Percentiles rank a stretch among this genome's conserved stretches.
Conservation (phyloP, 1,140 invertebrate species). For the Drosophila truncata region DNA sequence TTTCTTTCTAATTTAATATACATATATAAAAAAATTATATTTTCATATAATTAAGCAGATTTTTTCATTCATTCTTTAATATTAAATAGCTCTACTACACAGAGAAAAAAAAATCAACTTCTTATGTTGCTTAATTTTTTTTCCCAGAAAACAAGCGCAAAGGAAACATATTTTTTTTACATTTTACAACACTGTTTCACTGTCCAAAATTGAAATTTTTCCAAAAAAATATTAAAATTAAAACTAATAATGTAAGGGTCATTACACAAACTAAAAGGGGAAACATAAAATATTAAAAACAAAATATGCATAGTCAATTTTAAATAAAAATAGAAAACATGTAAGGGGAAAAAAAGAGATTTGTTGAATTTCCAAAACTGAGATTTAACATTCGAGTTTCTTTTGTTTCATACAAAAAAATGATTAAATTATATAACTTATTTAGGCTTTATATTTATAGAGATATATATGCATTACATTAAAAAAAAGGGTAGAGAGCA, state of each 20-base stretch:
- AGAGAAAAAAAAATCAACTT: constrained; percentile 57
- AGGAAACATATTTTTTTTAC: constrained; percentile 44
- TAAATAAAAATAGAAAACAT: constrained; percentile 56
- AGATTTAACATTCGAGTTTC: constrained; percentile 59
- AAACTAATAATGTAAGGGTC: constrained; percentile 32
- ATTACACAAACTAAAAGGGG: constrained; percentile 60
- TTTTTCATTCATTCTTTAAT: constrained; percentile 53
- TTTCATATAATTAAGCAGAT: constrained; percentile 56
- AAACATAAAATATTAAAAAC: constrained; percentile 67
- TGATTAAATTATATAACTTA: constrained; percentile 78
- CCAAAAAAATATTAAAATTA: constrained; percentile 35
- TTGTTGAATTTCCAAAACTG: constrained; percentile 37
- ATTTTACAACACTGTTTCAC: constrained; percentile 53
- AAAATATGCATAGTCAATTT: constrained; percentile 40
- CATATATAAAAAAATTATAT: constrained; percentile 63
- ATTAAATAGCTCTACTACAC: constrained; percentile 72
- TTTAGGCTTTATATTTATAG: constrained; percentile 48
- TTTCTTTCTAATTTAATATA: constrained; percentile 53
- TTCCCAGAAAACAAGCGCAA: constrained; percentile 53
- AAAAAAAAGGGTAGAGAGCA: constrained; percentile 18
- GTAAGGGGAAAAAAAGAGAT: constrained; percentile 18
- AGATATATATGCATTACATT: constrained; percentile 67
- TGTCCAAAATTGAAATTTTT: constrained; percentile 42
- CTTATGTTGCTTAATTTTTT: constrained; percentile 27
- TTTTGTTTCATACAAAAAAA: constrained; percentile 41